Evolutionary conservation across 1,140 invertebrate species (phyloP).

Genomic region (Caenorhabditis latens): DNA sequence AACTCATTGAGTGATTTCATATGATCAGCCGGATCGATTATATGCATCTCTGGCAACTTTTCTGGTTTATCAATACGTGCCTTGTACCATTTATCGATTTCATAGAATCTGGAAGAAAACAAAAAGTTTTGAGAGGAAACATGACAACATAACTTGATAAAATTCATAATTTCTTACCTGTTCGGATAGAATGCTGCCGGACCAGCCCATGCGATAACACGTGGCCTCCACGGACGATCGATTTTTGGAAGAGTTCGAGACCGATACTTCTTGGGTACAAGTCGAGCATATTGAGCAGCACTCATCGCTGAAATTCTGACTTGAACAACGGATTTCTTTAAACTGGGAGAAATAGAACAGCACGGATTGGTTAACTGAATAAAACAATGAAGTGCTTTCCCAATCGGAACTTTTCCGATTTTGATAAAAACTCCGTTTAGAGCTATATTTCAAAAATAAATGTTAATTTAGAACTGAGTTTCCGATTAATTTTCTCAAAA

Average conservation of each 20-base stretch:
- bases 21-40: slow-evolving; percentile 74
- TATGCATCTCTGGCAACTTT: slow-evolving; percentile 73
- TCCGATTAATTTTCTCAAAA: too few species aligned
- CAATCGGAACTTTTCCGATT: too few species aligned
- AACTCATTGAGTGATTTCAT: slow-evolving; percentile 61
- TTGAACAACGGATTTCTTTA: neutral
- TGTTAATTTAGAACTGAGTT: too few species aligned
- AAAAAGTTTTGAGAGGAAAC: neutral
- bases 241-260: slow-evolving; percentile 71
- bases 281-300: slow-evolving; percentile 58
- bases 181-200: slow-evolving; percentile 74
- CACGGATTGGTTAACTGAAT: neutral
- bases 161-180: slow-evolving; percentile 65
- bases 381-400: neutral
- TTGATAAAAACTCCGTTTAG: too few species aligned
- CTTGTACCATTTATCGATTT: slow-evolving; percentile 76
- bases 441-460: too few species aligned
- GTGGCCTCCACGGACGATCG: slow-evolving; percentile 71
- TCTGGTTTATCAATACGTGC: slow-evolving; percentile 76
- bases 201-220: slow-evolving; percentile 76
- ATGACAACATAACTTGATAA: neutral
- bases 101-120: slow-evolving; percentile 73
- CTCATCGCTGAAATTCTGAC: slow-evolving; percentile 60
- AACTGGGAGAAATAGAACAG: neutral
- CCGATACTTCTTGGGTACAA: slow-evolving; percentile 64